phyloP scores from a whole-genome alignment of 2,888 invertebrate genomes.

The Synanthedon myopaeformis region DNA sequence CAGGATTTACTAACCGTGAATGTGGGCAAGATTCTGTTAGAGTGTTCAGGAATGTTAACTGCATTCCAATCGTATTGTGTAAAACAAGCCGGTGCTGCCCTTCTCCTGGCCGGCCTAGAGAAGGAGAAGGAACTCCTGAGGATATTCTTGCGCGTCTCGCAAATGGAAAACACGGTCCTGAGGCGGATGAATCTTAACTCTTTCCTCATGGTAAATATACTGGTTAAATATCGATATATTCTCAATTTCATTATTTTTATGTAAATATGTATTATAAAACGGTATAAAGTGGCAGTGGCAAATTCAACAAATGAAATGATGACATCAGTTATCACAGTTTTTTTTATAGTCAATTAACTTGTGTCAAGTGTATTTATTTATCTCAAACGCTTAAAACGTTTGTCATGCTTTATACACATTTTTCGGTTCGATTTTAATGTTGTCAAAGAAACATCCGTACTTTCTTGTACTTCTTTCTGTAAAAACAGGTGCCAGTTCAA shows the following conservation, averaged over 20 bases:
- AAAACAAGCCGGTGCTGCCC: constrained; percentile 89
- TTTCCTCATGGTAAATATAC: constrained; percentile 87
- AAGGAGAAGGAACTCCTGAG: constrained; percentile 94
- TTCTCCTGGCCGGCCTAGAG: constrained; percentile 89
- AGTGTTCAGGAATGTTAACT: constrained; percentile 92
- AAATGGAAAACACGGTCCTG: constrained; percentile 94
- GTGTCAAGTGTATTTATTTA: too few species aligned
- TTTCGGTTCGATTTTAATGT: too few species aligned
- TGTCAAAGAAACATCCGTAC: too few species aligned
- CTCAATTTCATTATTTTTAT: neutral
- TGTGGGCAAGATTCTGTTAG: constrained; percentile 90
- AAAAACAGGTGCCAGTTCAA: constrained; percentile 87
- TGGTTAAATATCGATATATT: too few species aligned
- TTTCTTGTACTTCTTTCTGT: too few species aligned
- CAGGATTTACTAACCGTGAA: constrained; percentile 87
- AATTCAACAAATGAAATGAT: too few species aligned
- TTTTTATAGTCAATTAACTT: too few species aligned
- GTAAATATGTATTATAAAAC: neutral
- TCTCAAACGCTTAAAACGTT: too few species aligned
- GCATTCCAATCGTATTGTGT: constrained; percentile 97
- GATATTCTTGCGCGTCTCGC: constrained; percentile 94
- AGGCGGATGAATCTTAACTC: constrained; percentile 96
- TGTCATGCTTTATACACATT: too few species aligned
- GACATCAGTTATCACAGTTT: too few species aligned
- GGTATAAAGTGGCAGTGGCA: too few species aligned